Percentiles rank a stretch among this genome's conserved stretches.
phyloP scores from a whole-genome alignment of 2,797 vertebrate species.

The Echeneis naucrates region DNA sequence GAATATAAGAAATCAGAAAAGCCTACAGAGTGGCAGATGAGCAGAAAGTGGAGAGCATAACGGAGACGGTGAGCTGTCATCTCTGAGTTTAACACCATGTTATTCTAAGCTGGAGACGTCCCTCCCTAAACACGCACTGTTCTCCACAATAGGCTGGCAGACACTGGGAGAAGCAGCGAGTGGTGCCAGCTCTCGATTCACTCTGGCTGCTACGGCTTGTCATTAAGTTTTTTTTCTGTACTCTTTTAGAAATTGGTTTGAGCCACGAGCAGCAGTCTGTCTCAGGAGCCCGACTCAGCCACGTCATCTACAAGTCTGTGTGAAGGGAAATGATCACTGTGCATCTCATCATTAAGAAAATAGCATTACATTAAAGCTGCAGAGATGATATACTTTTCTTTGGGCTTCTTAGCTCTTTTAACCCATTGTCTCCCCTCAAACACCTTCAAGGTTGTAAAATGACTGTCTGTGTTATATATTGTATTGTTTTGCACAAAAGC shows the following conservation, averaged over 20 bases:
- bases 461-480: too few species aligned
- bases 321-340: constrained; percentile 52
- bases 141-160: constrained; percentile 72
- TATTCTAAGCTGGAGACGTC: constrained; percentile 69
- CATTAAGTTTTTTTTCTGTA: constrained; percentile 71
- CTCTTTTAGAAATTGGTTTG: constrained; percentile 69
- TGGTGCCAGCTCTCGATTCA: constrained; percentile 64
- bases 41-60: constrained; percentile 8
- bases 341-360: constrained; percentile 32
- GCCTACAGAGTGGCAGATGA: constrained; percentile 2
- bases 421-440: neutral
- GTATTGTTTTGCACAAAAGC: too few species aligned
- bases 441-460: too few species aligned
- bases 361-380: constrained; percentile 23
- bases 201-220: constrained; percentile 73
- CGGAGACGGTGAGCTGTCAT: constrained; percentile 38
- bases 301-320: constrained; percentile 75
- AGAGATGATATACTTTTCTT: constrained; percentile 4
- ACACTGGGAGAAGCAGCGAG: constrained; percentile 48
- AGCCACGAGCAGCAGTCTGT: constrained; percentile 61
- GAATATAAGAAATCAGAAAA: constrained; percentile 9
- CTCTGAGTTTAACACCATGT: constrained; percentile 70
- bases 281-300: constrained; percentile 67
- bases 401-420: neutral
- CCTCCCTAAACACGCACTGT: constrained; percentile 71